These are phyloP conservation scores for Calcarius ornatus DNA, from an alignment of 2,113 vertebrate species.

Conservation along the genomic window DNA sequence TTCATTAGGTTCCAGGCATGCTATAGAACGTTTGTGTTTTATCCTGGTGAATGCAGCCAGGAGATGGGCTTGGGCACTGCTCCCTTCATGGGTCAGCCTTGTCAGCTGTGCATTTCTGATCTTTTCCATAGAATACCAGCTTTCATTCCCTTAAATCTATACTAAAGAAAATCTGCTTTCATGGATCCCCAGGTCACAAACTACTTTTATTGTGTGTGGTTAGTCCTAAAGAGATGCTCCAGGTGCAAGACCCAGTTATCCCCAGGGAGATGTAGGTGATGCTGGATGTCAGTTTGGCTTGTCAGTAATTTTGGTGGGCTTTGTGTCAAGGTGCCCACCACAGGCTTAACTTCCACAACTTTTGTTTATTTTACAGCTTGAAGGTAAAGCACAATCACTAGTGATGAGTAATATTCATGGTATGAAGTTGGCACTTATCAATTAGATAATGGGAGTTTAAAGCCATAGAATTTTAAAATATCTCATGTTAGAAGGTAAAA, in stretches of 20 bases:
- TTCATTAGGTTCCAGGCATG: not conserved
- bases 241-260: too few species aligned
- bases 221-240: accelerated
- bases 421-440: not conserved
- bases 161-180: not conserved
- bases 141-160: not conserved
- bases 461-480: not conserved
- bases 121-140: not conserved
- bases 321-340: not conserved
- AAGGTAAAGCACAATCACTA: not conserved
- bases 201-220: accelerated
- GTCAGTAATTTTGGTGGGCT: not conserved
- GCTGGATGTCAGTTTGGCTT: not conserved
- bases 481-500: not conserved
- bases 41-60: not conserved
- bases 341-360: not conserved
- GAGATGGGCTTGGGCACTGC: not conserved
- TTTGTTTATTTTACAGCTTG: not conserved
- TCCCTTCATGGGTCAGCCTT: not conserved
- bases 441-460: not conserved
- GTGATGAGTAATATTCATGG: not conserved
- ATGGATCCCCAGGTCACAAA: not conserved
- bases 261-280: not conserved
- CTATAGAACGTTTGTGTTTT: not conserved
- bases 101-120: not conserved